phyloP scores from a whole-genome alignment of 2,113 vertebrate genomes.

The Microcebus murinus region DNA sequence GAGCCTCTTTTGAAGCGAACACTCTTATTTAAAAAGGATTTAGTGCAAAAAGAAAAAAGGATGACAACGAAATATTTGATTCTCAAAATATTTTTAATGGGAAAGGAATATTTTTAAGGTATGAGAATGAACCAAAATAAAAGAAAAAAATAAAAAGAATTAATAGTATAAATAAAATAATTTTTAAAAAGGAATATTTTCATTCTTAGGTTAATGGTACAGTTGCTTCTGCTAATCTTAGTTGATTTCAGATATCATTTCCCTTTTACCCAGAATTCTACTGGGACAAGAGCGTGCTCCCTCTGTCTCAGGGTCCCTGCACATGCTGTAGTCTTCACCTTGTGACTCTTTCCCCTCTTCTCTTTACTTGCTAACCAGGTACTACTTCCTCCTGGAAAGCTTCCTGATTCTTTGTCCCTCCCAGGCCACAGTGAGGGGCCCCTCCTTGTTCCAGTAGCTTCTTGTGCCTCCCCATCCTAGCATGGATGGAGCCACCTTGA shows the following conservation, averaged over 20 bases:
- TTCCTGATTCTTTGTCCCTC: neutral
- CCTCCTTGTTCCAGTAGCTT: neutral
- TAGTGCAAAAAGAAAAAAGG: neutral
- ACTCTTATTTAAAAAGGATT: neutral
- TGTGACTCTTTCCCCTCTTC: too few species aligned
- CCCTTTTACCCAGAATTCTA: neutral
- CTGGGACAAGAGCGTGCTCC: too few species aligned
- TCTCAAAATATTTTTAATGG: neutral
- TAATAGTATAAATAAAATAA: too few species aligned
- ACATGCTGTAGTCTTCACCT: neutral
- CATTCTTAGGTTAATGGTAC: neutral
- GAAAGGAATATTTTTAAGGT: neutral
- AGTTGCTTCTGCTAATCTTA: neutral
- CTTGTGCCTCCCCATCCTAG: neutral
- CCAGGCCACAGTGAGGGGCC: neutral
- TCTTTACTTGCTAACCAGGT: neutral
- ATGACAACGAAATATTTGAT: neutral
- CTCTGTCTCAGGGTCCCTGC: neutral
- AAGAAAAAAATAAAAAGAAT: too few species aligned
- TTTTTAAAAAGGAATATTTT: neutral
- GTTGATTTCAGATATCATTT: neutral
- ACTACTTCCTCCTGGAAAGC: neutral
- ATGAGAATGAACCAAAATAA: too few species aligned
- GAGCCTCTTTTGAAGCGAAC: neutral
- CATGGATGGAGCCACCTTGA: neutral